Evolutionary conservation across 2,888 invertebrate species (phyloP), one percentile per base, ranked within the genome.

Genomic region (Drosophila borborema): DNA sequence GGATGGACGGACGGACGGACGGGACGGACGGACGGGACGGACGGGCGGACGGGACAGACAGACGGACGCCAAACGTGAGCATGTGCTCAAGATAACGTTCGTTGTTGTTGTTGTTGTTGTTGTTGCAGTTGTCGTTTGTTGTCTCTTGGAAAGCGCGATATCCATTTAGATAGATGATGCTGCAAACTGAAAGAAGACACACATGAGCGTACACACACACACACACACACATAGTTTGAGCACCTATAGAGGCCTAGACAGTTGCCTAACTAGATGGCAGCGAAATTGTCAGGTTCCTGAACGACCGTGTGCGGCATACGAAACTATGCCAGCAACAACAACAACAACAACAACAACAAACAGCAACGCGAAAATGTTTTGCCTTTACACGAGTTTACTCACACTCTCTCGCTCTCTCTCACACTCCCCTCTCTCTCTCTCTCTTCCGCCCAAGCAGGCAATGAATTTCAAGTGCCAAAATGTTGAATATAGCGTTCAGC

Each of bases 131-230:
- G 51, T 51, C 34, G 51, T 51, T 51, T 51, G 51, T 51, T 51
- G 51, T 36, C 51, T 64, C 67, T 68, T 54, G 55, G 62, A 73
- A 67, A 64, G 77, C 80, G 81, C 76, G 83, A 85, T 82, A 85
- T 85, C 81, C 84, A 85, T 87, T 85, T 77, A 85, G 81, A 88
- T 88, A 80, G 73, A 88, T 88, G 86, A 85, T 86, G 72, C 70
- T 65, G 73, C 82, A 71, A 70, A 45, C 80, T 56, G 62, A 59
- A 67, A 72, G 66, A 53, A 68, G 61, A 63, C 64, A 58, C 64
- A 73, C 40, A 65, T 60, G 23, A 28, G 9, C 12, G 12, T 18
- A 62, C 49, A 51, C 38, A 49, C 31, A 61, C 36, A 46, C 23
- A 18, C 49, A 31, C 5, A 23, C 10, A 31, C 10, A 10, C 31